Evolutionary conservation across 2,113 vertebrate species (phyloP).

Genomic region (Glaucidium brasilianum): DNA sequence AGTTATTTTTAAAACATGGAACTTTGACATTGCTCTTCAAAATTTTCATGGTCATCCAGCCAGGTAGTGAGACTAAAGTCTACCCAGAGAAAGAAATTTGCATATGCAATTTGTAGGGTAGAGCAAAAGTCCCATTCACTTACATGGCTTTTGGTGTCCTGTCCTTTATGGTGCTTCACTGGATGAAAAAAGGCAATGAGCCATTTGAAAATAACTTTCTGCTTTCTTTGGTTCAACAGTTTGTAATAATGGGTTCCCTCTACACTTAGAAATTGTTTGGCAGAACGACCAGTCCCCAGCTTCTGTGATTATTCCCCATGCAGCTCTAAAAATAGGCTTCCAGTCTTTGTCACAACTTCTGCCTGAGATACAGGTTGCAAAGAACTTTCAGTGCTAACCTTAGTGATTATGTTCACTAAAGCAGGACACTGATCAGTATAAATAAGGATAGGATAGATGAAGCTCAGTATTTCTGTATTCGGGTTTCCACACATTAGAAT

Average conservation of each 20-base stretch:
- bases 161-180: not conserved
- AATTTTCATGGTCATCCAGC: not conserved
- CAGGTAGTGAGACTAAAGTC: not conserved
- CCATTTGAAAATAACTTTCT: conserved; percentile 39
- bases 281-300: not conserved
- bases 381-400: not conserved
- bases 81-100: not conserved
- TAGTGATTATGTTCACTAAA: not conserved
- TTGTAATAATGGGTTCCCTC: not conserved
- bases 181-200: not conserved
- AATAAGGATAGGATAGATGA: not conserved
- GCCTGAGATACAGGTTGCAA: not conserved
- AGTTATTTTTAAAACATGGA: not conserved
- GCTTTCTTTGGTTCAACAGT: conserved; percentile 11
- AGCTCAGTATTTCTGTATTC: not conserved
- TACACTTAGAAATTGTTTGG: conserved; percentile 20
- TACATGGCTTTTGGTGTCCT: not conserved
- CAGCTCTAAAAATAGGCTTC: conserved; percentile 3
- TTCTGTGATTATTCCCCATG: not conserved
- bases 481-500: not conserved
- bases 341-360: not conserved
- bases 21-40: not conserved
- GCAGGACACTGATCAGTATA: not conserved
- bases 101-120: not conserved
- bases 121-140: not conserved